Base-by-base conservation (phyloP, 2,113 vertebrate genomes). In the Corythaeola cristata region DNA sequence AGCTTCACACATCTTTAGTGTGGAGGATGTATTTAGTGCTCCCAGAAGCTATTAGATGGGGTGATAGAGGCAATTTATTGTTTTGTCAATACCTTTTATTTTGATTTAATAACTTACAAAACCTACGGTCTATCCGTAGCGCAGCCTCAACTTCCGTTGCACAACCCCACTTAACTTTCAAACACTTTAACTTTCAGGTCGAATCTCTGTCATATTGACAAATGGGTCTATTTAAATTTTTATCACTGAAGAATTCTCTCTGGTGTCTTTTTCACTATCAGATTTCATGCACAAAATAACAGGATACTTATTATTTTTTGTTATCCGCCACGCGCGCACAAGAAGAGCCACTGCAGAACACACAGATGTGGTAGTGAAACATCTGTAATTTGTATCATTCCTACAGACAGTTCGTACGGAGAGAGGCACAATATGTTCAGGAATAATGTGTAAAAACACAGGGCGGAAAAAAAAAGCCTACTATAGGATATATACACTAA, bases 151-250 rank as follows among this genome's bases (percentile, higher is more conserved):
- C 93, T 96, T 97, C 88, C 92, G 94, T 96, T 79, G 90, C 90
- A 80, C 93, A 81, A 75, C 81, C 82, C 81, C 86, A 86, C 85
- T 96, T 95, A 93, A 96, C 94, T 97, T 91, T 76, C 90, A 91
- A 93, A 95, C 76, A 63, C 91, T 97, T 97, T 93, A 86, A 91
- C 95, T 97, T 97, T 94, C 68, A 69, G 97, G 94, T 97, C 93
- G 95, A 93, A 95, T 97, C 88, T 96, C 89, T 96, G 95, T 96
- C 97, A 94, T 49, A 74, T 88, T 97, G 97, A 97, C 96, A 97
- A 96, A 97, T 97, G 96, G 69, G 85, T 73, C 96, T 94, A 96
- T 97, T 97, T 97, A 97, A 93, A 91, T 94, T 96, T 97, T 97
- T 95, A 97, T 97, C 95, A 73, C 58, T 30, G 5, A 93, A 82